phyloP scores from a whole-genome alignment of 2,888 invertebrate genomes.

The Pomacea canaliculata region DNA sequence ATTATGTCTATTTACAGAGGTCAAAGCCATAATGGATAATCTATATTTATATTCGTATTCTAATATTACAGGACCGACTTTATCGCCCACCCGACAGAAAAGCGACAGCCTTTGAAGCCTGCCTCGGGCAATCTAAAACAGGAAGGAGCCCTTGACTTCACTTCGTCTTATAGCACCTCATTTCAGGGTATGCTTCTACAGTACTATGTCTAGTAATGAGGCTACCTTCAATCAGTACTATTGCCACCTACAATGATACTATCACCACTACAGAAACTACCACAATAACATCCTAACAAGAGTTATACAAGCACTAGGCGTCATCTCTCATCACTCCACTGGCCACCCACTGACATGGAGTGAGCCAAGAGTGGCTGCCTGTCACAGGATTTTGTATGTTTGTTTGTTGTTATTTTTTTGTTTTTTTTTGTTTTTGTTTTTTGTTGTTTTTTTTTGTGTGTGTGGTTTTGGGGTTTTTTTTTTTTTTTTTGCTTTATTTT shows the following conservation, averaged over 20 bases:
- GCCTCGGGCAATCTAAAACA: slow-evolving; percentile 51
- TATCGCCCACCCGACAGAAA: slow-evolving; percentile 27
- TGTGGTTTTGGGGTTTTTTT: neutral
- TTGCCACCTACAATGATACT: too few species aligned
- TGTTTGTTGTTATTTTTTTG: neutral
- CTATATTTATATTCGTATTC: too few species aligned
- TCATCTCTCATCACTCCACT: neutral
- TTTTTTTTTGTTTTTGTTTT: neutral
- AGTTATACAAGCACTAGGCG: neutral
- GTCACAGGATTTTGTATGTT: too few species aligned
- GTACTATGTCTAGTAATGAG: neutral
- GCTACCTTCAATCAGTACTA: too few species aligned
- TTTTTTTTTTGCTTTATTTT: neutral
- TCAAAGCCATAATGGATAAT: too few species aligned
- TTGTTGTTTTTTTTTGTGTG: neutral
- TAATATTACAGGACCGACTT: slow-evolving; percentile 25
- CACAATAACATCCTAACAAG: neutral
- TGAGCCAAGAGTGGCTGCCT: too few species aligned
- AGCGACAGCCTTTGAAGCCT: slow-evolving; percentile 15
- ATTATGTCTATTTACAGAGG: too few species aligned
- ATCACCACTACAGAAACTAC: too few species aligned
- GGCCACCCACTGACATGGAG: too few species aligned
- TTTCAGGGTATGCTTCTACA: neutral
- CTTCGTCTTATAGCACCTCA: slow-evolving; percentile 60
- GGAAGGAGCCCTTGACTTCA: slow-evolving; percentile 58